phyloP scores from a whole-genome alignment of 2,888 invertebrate species.

The Quadroppia sp. region DNA sequence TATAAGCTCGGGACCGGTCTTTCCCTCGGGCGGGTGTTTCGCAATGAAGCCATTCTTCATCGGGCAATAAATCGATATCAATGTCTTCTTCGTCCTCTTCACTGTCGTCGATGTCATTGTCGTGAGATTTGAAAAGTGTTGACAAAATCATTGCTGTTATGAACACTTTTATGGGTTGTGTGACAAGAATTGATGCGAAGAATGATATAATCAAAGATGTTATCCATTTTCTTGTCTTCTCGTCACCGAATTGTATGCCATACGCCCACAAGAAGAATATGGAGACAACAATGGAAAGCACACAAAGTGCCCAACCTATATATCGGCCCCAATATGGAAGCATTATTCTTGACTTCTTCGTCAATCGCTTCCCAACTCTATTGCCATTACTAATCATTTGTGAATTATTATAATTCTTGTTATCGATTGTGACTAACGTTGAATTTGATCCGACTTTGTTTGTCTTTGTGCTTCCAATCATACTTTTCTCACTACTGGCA shows the following conservation, averaged over 20 bases:
- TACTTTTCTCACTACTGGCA: neutral
- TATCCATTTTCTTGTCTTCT: conserved; percentile 56
- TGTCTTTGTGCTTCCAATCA: conserved; percentile 1
- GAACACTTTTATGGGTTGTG: conserved; percentile 55
- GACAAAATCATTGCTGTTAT: conserved; percentile 48
- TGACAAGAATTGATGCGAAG: conserved; percentile 55
- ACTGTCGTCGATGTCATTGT: conserved; percentile 51
- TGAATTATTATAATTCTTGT: neutral
- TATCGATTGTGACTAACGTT: conserved; percentile 4
- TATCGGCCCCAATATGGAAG: conserved; percentile 51
- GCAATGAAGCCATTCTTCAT: conserved; percentile 52
- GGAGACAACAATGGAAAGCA: conserved; percentile 52
- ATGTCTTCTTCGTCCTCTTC: conserved; percentile 52
- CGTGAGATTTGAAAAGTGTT: conserved; percentile 48
- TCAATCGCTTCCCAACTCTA: conserved; percentile 28
- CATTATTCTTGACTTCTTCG: conserved; percentile 48
- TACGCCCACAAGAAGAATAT: conserved; percentile 55
- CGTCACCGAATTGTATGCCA: conserved; percentile 56
- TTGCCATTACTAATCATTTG: conserved; percentile 6
- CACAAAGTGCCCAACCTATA: conserved; percentile 55
- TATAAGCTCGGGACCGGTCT: conserved; percentile 42
- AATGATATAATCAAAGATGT: conserved; percentile 56
- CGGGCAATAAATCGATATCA: conserved; percentile 49
- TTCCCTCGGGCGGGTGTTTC: conserved; percentile 46
- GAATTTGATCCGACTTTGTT: conserved; percentile 8